phyloP scores from a whole-genome alignment of 2,797 vertebrate genomes.

The Phaenicophaeus curvirostris region DNA sequence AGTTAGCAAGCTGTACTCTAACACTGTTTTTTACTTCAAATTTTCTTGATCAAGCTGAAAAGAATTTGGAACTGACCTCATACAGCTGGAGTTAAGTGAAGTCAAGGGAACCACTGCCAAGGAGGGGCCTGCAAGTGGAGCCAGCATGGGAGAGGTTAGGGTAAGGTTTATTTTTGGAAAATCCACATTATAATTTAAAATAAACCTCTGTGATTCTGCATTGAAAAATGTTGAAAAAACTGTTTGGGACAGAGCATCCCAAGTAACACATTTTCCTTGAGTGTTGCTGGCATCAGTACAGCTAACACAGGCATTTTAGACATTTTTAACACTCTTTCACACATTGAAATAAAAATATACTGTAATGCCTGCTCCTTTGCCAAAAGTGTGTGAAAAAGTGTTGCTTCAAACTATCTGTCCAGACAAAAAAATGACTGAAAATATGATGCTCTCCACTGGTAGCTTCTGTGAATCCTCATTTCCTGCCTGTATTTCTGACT shows the following conservation, averaged over 20 bases:
- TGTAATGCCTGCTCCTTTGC: background rate
- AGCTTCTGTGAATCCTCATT: background rate
- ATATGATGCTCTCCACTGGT: background rate
- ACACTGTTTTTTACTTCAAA: background rate
- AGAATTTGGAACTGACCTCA: background rate
- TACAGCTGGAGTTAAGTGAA: background rate
- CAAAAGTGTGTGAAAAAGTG: background rate
- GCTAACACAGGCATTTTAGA: background rate
- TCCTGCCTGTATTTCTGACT: background rate
- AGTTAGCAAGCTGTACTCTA: background rate
- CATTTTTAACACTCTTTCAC: background rate
- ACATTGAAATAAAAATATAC: background rate
- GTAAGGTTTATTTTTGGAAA: background rate
- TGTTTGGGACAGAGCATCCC: background rate
- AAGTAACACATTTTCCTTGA: background rate
- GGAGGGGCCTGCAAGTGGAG: background rate
- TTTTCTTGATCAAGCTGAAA: background rate
- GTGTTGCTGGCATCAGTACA: background rate
- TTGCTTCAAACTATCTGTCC: background rate
- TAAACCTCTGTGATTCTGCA: background rate
- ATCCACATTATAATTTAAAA: conserved; percentile 7
- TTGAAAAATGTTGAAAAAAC: background rate
- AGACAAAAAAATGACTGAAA: background rate
- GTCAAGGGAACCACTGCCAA: background rate
- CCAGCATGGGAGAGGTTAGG: background rate